Base-by-base conservation (phyloP, 2,888 invertebrate genomes). In the Idaea straminata region DNA sequence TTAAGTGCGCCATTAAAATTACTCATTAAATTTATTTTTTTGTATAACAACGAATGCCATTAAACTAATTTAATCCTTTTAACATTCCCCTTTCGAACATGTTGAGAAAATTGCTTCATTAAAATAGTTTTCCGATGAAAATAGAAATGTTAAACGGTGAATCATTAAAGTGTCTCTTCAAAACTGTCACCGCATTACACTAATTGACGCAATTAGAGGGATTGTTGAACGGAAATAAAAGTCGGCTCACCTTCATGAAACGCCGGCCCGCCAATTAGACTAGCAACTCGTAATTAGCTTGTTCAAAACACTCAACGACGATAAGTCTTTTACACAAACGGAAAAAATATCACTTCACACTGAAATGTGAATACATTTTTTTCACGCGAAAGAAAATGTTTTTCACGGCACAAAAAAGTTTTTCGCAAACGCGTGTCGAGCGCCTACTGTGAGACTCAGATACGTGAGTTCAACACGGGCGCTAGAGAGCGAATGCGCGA, bases 141-240 rank as follows among this genome's bases (percentile, higher is more conserved):
- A 47, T 47, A 47, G 47, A 47, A 47, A 47, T 47, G 13, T 47
- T 7, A 47, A 76, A 78, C 81, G 76, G 84, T 87, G 87, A 59
- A 91, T 89, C 89, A 90, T 91, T 90, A 92, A 71, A 87, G 87
- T 84, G 85, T 82, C 87, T 89, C 88, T 87, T 88, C 88, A 89
- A 89, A 90, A 85, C 89, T 91, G 92, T 91, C 91, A 90, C 88
- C 89, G 88, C 90, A 92, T 91, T 92, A 92, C 90, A 89, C 92
- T 92, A 92, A 92, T 92, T 91, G 92, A 90, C 85, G 88, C 91
- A 92, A 91, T 92, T 92, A 92, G 91, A 91, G 91, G 90, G 90
- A 92, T 92, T 91, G 89, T 89, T 86, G 90, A 91, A 92, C 91
- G 91, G 91, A 92, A 92, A 92, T 92, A 91, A 92, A 91, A 92